Conservation (phyloP, 2,888 invertebrate genomes). For the Mechanitis mazaeus region DNA sequence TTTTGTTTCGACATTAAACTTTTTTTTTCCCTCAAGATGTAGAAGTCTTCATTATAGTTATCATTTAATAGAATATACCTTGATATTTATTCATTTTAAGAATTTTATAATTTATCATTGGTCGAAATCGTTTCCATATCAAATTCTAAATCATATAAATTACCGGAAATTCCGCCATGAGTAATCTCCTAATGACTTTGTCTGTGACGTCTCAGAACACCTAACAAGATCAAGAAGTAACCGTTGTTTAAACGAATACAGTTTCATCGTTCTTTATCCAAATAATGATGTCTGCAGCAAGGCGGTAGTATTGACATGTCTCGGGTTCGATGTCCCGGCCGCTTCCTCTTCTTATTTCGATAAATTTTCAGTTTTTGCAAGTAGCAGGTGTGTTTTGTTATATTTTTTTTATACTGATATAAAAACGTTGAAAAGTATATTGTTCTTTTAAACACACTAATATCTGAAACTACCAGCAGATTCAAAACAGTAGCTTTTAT, state of each 20-base stretch:
- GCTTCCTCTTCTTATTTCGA: slow-evolving; percentile 53
- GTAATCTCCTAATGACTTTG: slow-evolving; percentile 34
- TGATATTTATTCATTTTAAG: no score
- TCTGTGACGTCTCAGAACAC: not conserved
- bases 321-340: slow-evolving; percentile 60
- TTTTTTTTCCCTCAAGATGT: not conserved
- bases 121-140: no score
- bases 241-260: slow-evolving; percentile 16
- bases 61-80: no score
- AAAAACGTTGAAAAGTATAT: no score
- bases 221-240: slow-evolving; percentile 5
- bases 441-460: no score
- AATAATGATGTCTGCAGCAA: slow-evolving; percentile 73
- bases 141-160: no score
- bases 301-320: slow-evolving; percentile 67
- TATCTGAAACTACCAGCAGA: no score
- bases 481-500: no score
- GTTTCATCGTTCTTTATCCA: slow-evolving; percentile 36
- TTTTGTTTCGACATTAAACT: slow-evolving; percentile 35
- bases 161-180: no score
- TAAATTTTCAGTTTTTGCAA: slow-evolving; percentile 29
- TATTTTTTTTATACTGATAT: slow-evolving; percentile 13
- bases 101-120: no score
- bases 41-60: no score
- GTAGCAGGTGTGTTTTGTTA: slow-evolving; percentile 26